Conservation (phyloP, 2,888 invertebrate species). For the Balanococcus diminutus region DNA sequence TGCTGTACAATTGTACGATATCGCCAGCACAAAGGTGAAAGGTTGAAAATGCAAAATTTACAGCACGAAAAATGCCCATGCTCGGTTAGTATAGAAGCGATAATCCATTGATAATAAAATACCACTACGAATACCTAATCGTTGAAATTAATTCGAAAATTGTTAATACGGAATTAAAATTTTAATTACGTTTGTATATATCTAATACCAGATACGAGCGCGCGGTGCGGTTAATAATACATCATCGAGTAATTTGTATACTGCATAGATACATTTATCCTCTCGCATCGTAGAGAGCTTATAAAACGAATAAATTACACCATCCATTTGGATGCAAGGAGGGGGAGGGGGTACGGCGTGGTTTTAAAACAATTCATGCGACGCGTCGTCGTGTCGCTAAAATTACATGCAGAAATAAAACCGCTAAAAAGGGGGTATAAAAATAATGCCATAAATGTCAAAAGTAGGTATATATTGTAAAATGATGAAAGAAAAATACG, state of each 20-base stretch:
- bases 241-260: conserved; percentile 11
- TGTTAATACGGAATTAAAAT: conserved; percentile 3
- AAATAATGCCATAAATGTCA: not conserved
- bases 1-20: not conserved
- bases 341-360: not conserved
- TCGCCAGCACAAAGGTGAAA: not conserved
- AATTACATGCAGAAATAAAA: not conserved
- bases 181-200: not conserved
- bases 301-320: not conserved
- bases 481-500: not conserved
- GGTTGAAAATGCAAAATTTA: conserved; percentile 2
- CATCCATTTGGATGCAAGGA: not conserved
- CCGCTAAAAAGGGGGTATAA: not conserved
- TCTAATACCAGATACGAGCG: not conserved
- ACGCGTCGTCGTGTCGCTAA: not conserved
- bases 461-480: not conserved
- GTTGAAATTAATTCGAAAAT: conserved; percentile 27
- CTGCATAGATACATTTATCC: not conserved
- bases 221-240: not conserved
- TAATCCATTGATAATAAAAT: not conserved
- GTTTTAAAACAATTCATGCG: not conserved
- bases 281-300: not conserved
- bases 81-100: not conserved
- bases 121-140: not conserved
- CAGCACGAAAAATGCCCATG: not conserved